Base-by-base conservation (phyloP, 1,140 invertebrate species). In the Bradysia coprophila region DNA sequence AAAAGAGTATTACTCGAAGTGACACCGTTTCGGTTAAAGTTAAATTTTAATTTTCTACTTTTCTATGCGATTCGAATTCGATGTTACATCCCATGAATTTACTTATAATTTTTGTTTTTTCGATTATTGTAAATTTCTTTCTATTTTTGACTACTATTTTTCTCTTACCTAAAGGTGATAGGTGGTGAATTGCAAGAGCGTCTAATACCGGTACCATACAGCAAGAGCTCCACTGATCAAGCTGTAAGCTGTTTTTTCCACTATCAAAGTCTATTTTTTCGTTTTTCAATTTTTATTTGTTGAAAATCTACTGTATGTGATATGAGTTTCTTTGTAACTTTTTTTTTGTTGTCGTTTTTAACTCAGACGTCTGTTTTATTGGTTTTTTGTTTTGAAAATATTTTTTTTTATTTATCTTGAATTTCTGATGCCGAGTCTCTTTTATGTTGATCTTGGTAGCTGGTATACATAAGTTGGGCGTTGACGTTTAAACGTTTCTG, bases 181-280 rank as follows among this genome's bases (percentile, higher is more conserved):
- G 88, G 88, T 82, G 89, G 89, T 78, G 88, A 92, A 78, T 90
- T 92, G 76, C 89, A 94, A 85, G 89, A 92, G 76, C 86, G 89
- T 75, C 88, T 94, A 81, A 93, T 94, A 73, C 89, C 89, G 71
- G 88, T 93, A 71, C 89, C 88, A 71, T 93, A 94, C 85, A 93
- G 89, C 88, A 94, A 94, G 86, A 92, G 85, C 73, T 89, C 88
- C 71, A 93, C 89, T 77, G 89, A 94, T 76, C 88, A 93, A 89
- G 88, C 88, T 90, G 89, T 94, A 93, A 93, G 89, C 79, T 52
- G 21, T 37, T 43, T 58, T 66, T 59, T 62, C 57, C 55, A 34
- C n/a, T 33, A 33, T 19, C 19, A 36, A 23, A 39, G 54, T 59
- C 53, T 55, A 49, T 56, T 47, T 56, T 50, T 55, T 38, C 56